Conservation (phyloP, 2,797 vertebrate genomes). For the Notoglanidium macrostoma region DNA sequence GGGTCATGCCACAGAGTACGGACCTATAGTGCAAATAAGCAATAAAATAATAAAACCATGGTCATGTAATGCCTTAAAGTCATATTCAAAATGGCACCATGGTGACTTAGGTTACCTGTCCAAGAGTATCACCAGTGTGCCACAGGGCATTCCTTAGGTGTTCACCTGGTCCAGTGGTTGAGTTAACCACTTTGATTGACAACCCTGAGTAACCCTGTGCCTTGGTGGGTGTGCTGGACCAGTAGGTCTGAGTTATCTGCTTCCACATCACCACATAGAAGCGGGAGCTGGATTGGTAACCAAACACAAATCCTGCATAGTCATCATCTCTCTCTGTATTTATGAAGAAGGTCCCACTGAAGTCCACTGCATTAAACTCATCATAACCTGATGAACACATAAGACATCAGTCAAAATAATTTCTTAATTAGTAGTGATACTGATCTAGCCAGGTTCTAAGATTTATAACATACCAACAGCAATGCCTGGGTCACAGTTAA, state of each 20-base stretch:
- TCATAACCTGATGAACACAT: constrained; percentile 82
- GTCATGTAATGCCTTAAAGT: not conserved
- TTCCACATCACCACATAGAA: constrained; percentile 99
- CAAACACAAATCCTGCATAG: constrained; percentile 96
- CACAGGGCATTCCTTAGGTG: constrained; percentile 96
- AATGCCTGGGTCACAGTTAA: constrained; percentile 97
- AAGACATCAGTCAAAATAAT: constrained; percentile 21
- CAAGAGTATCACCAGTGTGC: constrained; percentile 95
- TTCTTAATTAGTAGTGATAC: not conserved
- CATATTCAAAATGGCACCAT: not conserved
- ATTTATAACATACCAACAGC: constrained; percentile 85
- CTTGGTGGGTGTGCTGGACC: constrained; percentile 91
- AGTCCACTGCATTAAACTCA: constrained; percentile 96
- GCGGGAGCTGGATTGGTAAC: constrained; percentile 96
- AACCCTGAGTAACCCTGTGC: constrained; percentile 96
- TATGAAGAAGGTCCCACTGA: constrained; percentile 98
- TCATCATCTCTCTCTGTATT: constrained; percentile 97
- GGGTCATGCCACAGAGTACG: constrained; percentile 97
- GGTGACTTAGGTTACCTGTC: constrained; percentile 79
- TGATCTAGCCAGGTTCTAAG: not conserved
- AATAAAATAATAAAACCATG: not conserved
- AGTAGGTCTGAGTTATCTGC: constrained; percentile 96
- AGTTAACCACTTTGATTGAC: constrained; percentile 97
- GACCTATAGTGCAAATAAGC: constrained; percentile 75
- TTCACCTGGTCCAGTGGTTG: constrained; percentile 94